Evolutionary conservation across 2,113 vertebrate genomes (phyloP), one percentile per base, ranked within the genome.

Genomic region (Myrmecophaga tridactyla): DNA sequence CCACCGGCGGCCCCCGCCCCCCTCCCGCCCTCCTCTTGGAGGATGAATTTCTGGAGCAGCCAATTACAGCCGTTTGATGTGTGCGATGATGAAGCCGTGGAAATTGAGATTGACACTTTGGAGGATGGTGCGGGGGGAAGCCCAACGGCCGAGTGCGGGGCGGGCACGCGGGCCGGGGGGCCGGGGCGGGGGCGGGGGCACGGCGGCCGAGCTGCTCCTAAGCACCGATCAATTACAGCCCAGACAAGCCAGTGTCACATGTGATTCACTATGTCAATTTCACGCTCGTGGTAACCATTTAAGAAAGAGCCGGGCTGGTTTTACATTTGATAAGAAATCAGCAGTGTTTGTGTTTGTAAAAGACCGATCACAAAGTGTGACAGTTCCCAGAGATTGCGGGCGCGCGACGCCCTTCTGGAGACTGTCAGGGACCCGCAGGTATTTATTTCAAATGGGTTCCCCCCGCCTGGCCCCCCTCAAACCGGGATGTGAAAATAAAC

Each of bases 231-330:
- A 99, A 99, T 99, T 99, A 99, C 99, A 86, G 98, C 96, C 97
- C 98, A 98, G 99, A 99, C 99, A 99, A 99, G 99, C 98, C 98
- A 96, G 97, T 99, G 99, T 99, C 99, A 99, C 99, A 99, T 99
- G 98, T 98, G 99, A 99, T 99, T 99, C 99, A 99, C 99, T 99
- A 99, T 99, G 99, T 99, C 99, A 99, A 99, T 99, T 99, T 99
- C 99, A 99, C 98, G 99, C 99, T 99, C 97, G 97, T 98, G 95
- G 98, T 99, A 99, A 99, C 99, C 99, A 97, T 99, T 99, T 99
- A 99, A 98, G 99, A 99, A 99, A 98, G 98, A 98, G 98, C 98
- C 97, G 98, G 94, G 97, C 98, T 98, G 98, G 99, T 99, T 99
- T 98, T 99, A 99, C 99, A 99, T 99, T 99, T 99, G 99, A 99